Evolutionary conservation across 2,888 invertebrate species (phyloP).

Genomic region (Petrolisthes cinctipes): DNA sequence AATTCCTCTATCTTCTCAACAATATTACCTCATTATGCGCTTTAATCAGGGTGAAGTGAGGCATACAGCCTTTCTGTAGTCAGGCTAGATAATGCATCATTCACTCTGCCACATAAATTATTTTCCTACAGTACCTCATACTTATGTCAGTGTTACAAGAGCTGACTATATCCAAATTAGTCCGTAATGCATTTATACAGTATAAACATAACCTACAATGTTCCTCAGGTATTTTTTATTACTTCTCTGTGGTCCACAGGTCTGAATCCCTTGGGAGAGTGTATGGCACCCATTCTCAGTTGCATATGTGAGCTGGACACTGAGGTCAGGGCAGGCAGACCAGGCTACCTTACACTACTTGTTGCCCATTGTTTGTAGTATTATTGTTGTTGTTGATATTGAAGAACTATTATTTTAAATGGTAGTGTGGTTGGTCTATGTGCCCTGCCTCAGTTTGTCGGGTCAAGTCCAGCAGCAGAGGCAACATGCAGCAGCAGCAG

Average conservation of each 20-base stretch:
- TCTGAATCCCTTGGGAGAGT: slow-evolving; percentile 57
- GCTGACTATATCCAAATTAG: slow-evolving; percentile 60
- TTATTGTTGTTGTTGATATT: slow-evolving; percentile 62
- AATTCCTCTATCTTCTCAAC: slow-evolving; percentile 39
- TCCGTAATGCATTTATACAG: slow-evolving; percentile 63
- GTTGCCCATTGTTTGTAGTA: slow-evolving; percentile 61
- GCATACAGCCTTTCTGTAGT: slow-evolving; percentile 38
- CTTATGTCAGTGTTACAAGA: slow-evolving; percentile 58
- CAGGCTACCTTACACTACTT: slow-evolving; percentile 55
- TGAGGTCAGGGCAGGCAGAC: slow-evolving; percentile 45
- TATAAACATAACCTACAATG: slow-evolving; percentile 60
- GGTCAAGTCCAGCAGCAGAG: slow-evolving; percentile 46
- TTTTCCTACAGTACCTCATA: slow-evolving; percentile 62
- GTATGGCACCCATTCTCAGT: slow-evolving; percentile 54
- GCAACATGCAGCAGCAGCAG: slow-evolving; percentile 47
- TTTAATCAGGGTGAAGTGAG: slow-evolving; percentile 57
- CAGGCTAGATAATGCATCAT: slow-evolving; percentile 43
- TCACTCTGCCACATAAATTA: slow-evolving; percentile 60
- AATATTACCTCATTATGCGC: slow-evolving; percentile 65
- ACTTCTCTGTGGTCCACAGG: slow-evolving; percentile 65
- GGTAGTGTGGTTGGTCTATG: slow-evolving; percentile 54
- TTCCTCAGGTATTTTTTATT: slow-evolving; percentile 65
- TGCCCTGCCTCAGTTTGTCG: slow-evolving; percentile 43
- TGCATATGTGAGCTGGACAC: slow-evolving; percentile 53
- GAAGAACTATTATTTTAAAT: slow-evolving; percentile 62